Evolutionary conservation across 2,888 invertebrate species (phyloP).

Genomic region (Amphiduros pacificus): DNA sequence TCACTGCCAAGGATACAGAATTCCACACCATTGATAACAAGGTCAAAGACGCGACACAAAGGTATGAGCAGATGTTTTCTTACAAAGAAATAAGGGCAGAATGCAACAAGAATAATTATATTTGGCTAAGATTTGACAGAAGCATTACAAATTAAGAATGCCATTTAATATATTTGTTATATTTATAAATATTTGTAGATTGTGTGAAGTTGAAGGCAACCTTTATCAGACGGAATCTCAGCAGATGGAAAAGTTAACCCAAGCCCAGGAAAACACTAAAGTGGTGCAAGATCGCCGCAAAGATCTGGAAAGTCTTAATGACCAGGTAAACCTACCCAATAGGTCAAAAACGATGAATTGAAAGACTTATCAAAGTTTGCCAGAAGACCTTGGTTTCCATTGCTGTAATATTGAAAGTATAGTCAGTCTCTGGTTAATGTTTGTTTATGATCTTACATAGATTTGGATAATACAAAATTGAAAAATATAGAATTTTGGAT

Average conservation of each 20-base stretch:
- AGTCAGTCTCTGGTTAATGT: too few species aligned
- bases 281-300: slow-evolving; percentile 42
- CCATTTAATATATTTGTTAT: not conserved
- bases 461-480: too few species aligned
- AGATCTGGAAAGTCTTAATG: slow-evolving; percentile 44
- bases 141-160: not conserved
- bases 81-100: not conserved
- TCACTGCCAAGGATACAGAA: slow-evolving; percentile 49
- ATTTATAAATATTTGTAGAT: not conserved
- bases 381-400: too few species aligned
- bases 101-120: not conserved
- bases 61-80: not conserved
- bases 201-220: slow-evolving; percentile 24
- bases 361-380: too few species aligned
- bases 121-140: too few species aligned
- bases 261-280: slow-evolving; percentile 45
- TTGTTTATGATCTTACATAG: too few species aligned
- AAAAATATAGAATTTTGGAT: too few species aligned
- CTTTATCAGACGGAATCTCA: slow-evolving; percentile 35
- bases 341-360: too few species aligned
- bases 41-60: slow-evolving; percentile 10
- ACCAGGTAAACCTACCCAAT: slow-evolving; percentile 39
- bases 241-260: slow-evolving; percentile 40
- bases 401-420: too few species aligned
- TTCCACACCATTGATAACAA: slow-evolving; percentile 43